Evolutionary conservation across 2,113 vertebrate genomes (phyloP).

Genomic region (Onychostoma macrolepis): DNA sequence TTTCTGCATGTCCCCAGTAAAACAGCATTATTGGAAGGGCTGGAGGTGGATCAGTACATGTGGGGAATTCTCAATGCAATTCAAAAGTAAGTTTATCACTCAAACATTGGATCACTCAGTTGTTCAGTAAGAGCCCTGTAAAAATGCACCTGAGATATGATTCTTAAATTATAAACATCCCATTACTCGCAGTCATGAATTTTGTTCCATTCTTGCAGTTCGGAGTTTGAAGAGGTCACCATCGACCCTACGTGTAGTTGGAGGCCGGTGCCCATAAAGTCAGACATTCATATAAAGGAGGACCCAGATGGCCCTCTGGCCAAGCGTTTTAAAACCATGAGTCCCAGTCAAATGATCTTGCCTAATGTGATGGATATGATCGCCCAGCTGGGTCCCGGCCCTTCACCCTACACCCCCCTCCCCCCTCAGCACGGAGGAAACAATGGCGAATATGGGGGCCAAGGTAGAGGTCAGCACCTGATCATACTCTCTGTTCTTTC

Average conservation of each 20-base stretch:
- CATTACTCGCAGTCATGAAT: not conserved
- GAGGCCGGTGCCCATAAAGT: conserved; percentile 97
- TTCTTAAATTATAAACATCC: not conserved
- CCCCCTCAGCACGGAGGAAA: conserved; percentile 86
- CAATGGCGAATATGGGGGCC: conserved; percentile 87
- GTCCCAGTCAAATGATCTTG: conserved; percentile 99
- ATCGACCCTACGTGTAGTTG: conserved; percentile 99
- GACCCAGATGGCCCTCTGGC: conserved; percentile 96
- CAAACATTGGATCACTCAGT: not conserved
- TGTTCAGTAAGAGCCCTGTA: not conserved
- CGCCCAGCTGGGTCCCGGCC: conserved; percentile 93
- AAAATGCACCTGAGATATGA: not conserved
- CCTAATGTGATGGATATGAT: conserved; percentile 99
- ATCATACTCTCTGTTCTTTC: not conserved
- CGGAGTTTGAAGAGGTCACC: conserved; percentile 99
- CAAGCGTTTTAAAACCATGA: conserved; percentile 99
- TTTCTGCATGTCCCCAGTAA: conserved; percentile 81
- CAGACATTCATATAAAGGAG: conserved; percentile 98
- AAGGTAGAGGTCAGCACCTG: conserved; percentile 76
- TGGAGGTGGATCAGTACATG: conserved; percentile 99
- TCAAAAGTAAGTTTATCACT: conserved; percentile 89
- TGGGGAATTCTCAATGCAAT: conserved; percentile 99
- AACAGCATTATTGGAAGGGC: conserved; percentile 95
- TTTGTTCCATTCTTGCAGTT: conserved; percentile 72
- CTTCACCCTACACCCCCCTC: conserved; percentile 88